phyloP scores from a whole-genome alignment of 2,113 vertebrate species.

The Lepus europaeus region DNA sequence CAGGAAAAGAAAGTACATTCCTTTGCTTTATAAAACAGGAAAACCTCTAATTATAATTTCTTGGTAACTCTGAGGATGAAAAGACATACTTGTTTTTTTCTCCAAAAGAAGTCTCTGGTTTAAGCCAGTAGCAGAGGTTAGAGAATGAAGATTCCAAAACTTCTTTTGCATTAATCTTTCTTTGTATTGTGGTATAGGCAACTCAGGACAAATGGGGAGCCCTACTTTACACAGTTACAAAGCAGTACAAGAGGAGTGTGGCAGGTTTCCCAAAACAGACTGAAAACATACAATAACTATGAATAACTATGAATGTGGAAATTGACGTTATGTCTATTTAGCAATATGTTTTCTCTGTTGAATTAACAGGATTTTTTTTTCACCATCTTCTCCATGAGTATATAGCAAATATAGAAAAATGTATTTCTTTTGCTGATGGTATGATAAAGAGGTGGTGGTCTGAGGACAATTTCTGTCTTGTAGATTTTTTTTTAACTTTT shows the following conservation, averaged over 20 bases:
- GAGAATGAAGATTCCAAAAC: conserved; percentile 58
- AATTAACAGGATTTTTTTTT: background rate
- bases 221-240: background rate
- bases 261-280: background rate
- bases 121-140: conserved; percentile 51
- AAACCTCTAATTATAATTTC: conserved; percentile 82
- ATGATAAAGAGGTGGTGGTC: conserved; percentile 12
- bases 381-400: background rate
- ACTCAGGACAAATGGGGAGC: background rate
- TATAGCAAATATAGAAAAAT: conserved; percentile 12
- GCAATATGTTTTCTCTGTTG: background rate
- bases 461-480: background rate
- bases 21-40: conserved; percentile 77
- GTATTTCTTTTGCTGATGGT: background rate
- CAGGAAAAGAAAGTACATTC: conserved; percentile 57
- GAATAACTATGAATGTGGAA: background rate
- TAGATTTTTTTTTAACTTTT: background rate
- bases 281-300: background rate
- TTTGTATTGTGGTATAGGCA: background rate
- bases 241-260: background rate
- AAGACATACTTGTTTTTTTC: conserved; percentile 19
- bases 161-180: conserved; percentile 50
- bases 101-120: conserved; percentile 61
- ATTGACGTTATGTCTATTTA: conserved; percentile 22
- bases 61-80: conserved; percentile 73